phyloP scores from a whole-genome alignment of 2,888 invertebrate genomes.

The Campaea margaritaria region DNA sequence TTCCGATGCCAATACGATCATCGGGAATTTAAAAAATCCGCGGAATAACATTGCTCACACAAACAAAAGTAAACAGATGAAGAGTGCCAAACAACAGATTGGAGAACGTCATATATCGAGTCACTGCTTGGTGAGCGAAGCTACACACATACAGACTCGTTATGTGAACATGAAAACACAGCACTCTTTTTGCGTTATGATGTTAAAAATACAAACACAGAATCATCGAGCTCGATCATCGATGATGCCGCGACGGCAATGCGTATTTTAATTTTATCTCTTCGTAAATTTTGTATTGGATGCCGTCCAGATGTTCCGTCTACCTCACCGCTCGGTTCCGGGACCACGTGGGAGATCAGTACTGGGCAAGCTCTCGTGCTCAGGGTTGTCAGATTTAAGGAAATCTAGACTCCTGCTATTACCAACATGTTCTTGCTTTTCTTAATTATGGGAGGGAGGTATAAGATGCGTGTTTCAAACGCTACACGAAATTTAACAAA shows the following conservation, averaged over 20 bases:
- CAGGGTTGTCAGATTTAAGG: constrained; percentile 13
- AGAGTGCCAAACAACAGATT: too few species aligned
- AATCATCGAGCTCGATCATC: constrained; percentile 48
- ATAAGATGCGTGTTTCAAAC: too few species aligned
- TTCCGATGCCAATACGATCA: constrained; percentile 21
- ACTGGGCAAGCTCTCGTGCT: constrained; percentile 11
- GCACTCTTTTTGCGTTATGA: constrained; percentile 4
- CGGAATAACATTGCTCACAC: constrained; percentile 10
- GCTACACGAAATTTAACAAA: too few species aligned
- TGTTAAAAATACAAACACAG: constrained; percentile 47
- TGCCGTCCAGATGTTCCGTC: constrained; percentile 62
- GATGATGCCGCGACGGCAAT: constrained; percentile 58
- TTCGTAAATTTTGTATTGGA: constrained; percentile 75
- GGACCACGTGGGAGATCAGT: constrained; percentile 62
- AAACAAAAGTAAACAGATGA: too few species aligned
- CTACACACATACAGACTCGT: neutral
- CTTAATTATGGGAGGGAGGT: too few species aligned
- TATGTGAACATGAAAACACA: neutral
- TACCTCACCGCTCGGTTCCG: constrained; percentile 50
- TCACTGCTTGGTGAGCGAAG: neutral
- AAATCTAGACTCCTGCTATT: too few species aligned
- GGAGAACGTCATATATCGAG: neutral
- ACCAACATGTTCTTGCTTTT: too few species aligned
- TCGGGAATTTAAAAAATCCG: neutral
- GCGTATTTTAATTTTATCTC: constrained; percentile 73